phyloP scores from a whole-genome alignment of 2,888 invertebrate genomes.

The Buathra laborator region DNA sequence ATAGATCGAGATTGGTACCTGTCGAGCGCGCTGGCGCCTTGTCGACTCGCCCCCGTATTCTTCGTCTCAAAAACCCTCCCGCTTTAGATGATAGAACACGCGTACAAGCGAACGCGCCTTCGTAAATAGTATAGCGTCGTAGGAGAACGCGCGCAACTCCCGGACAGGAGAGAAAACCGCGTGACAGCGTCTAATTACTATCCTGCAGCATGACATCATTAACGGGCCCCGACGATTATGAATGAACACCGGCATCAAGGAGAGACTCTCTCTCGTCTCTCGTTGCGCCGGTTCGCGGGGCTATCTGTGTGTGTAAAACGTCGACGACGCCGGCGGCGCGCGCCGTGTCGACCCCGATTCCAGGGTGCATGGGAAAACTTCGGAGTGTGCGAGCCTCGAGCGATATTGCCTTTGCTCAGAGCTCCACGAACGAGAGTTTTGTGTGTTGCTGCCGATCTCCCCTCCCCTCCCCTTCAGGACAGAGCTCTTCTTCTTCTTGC shows the following conservation, averaged over 20 bases:
- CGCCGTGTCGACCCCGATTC: conserved; percentile 70
- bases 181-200: conserved; percentile 67
- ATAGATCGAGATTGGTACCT: conserved; percentile 64
- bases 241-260: conserved; percentile 69
- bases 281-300: background rate
- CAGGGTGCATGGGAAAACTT: conserved; percentile 70
- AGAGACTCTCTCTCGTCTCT: background rate
- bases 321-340: conserved; percentile 56
- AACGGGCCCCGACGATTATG: conserved; percentile 70
- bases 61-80: background rate
- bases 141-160: background rate
- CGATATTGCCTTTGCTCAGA: conserved; percentile 52
- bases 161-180: conserved; percentile 32
- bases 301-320: conserved; percentile 18
- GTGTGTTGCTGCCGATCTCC: conserved; percentile 14
- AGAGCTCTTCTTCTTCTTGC: background rate
- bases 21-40: conserved; percentile 55
- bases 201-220: conserved; percentile 70
- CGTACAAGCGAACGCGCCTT: background rate
- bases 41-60: conserved; percentile 44
- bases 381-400: conserved; percentile 64
- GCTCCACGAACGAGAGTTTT: conserved; percentile 32
- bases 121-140: background rate
- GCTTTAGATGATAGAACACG: background rate
- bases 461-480: background rate